phyloP scores from a whole-genome alignment of 2,888 invertebrate species.

The Saturnia japonica region DNA sequence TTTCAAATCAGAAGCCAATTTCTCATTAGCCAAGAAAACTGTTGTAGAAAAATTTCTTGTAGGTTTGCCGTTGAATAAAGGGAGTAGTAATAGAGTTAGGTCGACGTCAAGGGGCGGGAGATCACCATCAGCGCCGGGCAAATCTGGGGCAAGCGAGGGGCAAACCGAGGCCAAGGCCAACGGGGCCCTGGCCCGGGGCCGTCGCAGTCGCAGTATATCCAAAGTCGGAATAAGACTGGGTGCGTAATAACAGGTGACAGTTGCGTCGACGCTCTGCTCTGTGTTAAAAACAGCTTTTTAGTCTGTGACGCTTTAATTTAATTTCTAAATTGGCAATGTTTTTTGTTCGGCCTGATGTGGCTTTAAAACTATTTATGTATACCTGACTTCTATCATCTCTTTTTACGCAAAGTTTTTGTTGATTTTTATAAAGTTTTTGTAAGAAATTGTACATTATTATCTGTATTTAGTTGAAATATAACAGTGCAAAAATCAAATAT shows the following conservation, averaged over 20 bases:
- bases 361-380: constrained; percentile 30
- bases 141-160: constrained; percentile 49
- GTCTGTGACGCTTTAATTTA: constrained; percentile 45
- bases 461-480: neutral
- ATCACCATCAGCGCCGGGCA: constrained; percentile 73
- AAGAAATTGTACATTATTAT: neutral
- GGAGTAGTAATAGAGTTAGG: constrained; percentile 82
- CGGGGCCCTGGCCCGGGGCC: constrained; percentile 59
- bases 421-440: neutral
- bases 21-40: constrained; percentile 54
- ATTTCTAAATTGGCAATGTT: constrained; percentile 31
- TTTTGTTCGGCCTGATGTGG: constrained; percentile 38
- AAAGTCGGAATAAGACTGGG: constrained; percentile 82
- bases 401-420: constrained; percentile 24
- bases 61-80: constrained; percentile 85
- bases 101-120: constrained; percentile 76
- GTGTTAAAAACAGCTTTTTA: constrained; percentile 50
- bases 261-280: constrained; percentile 80
- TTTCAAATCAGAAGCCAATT: constrained; percentile 43
- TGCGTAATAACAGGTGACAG: constrained; percentile 73
- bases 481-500: neutral
- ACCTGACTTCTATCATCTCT: constrained; percentile 24
- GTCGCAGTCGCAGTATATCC: constrained; percentile 75
- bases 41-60: constrained; percentile 73
- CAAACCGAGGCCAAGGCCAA: constrained; percentile 39